Evolutionary conservation across 2,113 vertebrate species (phyloP), one percentile per base, ranked within the genome.

Genomic region (Dendrocopos noguchii): DNA sequence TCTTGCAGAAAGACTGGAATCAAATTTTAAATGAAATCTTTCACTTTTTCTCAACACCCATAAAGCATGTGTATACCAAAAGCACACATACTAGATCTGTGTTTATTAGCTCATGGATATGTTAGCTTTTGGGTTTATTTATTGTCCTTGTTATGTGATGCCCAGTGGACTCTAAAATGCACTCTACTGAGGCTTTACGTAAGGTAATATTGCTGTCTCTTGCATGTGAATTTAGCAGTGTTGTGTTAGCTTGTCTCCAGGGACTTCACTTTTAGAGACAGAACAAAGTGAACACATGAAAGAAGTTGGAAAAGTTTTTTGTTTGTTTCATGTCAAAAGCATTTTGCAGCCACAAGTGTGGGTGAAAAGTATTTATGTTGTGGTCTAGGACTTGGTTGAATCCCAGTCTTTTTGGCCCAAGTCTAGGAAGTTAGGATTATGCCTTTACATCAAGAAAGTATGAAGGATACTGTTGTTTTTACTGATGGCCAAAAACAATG

Each of bases 361-460:
- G 90, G 91, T 87, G 55, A 95, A 97, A 96, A 97, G 88, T 95
- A 97, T 97, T 97, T 97, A 95, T 96, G 71, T 86, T 94, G 79
- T 93, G 95, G 95, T 94, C 74, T 95, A 78, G 66, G 85, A 92
- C 84, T 96, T 96, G 71, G 64, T 88, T 96, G 94, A 89, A 94
- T 97, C 84, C 71, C 87, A 95, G 10, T 81, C 56, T 91, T 96
- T 92, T 94, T 96, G 91, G 80, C 86, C 55, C 25, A 84, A 80
- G 33, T 88, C 73, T 95, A 72, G 92, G 81, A 95, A 92, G 86
- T 92, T 95, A 90, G 93, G 88, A 75, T 95, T 68, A n/a, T 94
- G 84, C 84, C 71, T 96, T 96, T 94, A 84, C 71, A 91, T 94
- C 81, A 94, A 91, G 74, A 71, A 93, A 83, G 81, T 71, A 83